A percentile compares a stretch with the other conserved stretches of the same genome.
These are phyloP conservation scores for Psammodynastes pulverulentus DNA, from an alignment of 2,113 vertebrate species.

Conservation along the genomic window DNA sequence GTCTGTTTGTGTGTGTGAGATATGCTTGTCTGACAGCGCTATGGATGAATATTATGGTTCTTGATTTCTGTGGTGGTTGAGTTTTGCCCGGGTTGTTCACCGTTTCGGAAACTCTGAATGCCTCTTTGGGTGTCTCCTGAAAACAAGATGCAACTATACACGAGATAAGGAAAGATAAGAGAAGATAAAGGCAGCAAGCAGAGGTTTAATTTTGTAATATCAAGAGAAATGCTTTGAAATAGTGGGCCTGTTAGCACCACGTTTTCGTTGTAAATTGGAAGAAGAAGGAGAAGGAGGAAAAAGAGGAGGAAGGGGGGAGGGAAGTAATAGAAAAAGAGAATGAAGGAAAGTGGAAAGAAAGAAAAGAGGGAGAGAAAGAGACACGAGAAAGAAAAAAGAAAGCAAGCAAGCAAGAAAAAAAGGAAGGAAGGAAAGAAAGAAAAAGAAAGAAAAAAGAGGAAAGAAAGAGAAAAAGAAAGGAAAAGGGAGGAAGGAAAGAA, in stretches of 20 bases:
- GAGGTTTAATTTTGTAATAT: not conserved
- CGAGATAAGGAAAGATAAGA: not conserved
- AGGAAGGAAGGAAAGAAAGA: too few relatives aligned
- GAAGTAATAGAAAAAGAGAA: not conserved
- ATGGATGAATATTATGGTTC: not conserved
- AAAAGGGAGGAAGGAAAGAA: too few relatives aligned
- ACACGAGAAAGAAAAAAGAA: too few relatives aligned
- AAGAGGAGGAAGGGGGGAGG: not conserved
- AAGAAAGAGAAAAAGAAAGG: too few relatives aligned
- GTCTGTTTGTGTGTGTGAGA: not conserved
- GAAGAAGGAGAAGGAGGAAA: too few relatives aligned
- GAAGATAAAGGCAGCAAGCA: not conserved
- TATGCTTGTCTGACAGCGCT: too few relatives aligned
- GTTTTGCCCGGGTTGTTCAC: not conserved
- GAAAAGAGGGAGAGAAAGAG: not conserved
- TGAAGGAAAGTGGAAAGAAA: not conserved
- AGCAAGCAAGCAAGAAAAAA: too few relatives aligned
- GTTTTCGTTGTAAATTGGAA: not conserved
- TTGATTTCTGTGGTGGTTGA: not conserved
- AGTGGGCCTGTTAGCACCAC: not conserved
- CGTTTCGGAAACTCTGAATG: not conserved
- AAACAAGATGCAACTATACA: not conserved
- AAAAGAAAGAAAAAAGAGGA: too few relatives aligned
- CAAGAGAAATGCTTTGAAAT: not conserved
- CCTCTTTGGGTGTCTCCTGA: not conserved